Percentiles rank a stretch among this genome's conserved stretches.
phyloP scores from a whole-genome alignment of 1,140 invertebrate genomes.

The Papilio aristodemus region DNA sequence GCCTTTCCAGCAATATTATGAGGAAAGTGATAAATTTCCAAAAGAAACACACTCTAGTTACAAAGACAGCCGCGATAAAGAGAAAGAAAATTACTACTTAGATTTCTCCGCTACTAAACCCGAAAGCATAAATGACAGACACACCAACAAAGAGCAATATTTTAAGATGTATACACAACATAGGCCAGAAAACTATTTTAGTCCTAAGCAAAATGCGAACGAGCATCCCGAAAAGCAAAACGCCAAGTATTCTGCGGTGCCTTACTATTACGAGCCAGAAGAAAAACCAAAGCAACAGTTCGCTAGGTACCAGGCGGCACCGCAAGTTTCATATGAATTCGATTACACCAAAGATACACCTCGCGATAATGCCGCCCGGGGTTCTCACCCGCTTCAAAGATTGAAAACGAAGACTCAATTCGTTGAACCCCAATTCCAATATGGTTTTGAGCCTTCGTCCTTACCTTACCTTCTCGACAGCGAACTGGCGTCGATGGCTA shows the following conservation, averaged over 20 bases:
- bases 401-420: conserved; percentile 64
- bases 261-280: conserved; percentile 40
- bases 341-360: conserved; percentile 54
- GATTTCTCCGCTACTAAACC: conserved; percentile 64
- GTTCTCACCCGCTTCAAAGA: conserved; percentile 50
- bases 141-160: conserved; percentile 62
- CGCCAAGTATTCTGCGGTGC: conserved; percentile 50
- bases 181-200: conserved; percentile 54
- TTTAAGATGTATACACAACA: conserved; percentile 63
- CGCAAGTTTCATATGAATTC: conserved; percentile 48
- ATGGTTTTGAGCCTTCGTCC: conserved; percentile 72
- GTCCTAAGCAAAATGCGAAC: conserved; percentile 45
- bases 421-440: conserved; percentile 74
- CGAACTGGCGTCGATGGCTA: conserved; percentile 65
- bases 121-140: conserved; percentile 53
- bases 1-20: conserved; percentile 63
- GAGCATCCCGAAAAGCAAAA: conserved; percentile 51
- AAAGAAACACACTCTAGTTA: conserved; percentile 57
- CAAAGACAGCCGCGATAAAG: conserved; percentile 65
- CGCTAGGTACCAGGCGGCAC: conserved; percentile 51
- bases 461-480: conserved; percentile 58
- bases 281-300: conserved; percentile 54
- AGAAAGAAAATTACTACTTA: conserved; percentile 63
- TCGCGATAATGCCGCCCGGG: conserved; percentile 55
- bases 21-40: conserved; percentile 61